phyloP scores from a whole-genome alignment of 2,888 invertebrate genomes.

The Nysson spinosus region DNA sequence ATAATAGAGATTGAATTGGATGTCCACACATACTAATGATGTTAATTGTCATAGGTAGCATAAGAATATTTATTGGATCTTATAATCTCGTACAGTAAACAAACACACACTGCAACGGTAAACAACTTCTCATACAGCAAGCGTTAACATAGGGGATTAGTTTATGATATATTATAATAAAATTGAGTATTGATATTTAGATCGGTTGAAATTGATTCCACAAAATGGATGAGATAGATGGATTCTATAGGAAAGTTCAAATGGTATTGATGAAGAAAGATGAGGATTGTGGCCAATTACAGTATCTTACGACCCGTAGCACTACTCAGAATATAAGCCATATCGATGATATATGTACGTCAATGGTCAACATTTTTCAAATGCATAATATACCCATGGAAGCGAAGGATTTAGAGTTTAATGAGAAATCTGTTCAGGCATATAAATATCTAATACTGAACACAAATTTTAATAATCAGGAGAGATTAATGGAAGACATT shows the following conservation, averaged over 20 bases:
- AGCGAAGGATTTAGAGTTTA: constrained; percentile 13
- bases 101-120: no score
- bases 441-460: constrained; percentile 69
- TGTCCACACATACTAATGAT: no score
- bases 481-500: constrained; percentile 67
- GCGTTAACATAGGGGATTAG: no score
- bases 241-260: constrained; percentile 50
- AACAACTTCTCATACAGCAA: no score
- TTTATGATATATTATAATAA: not conserved
- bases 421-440: constrained; percentile 43
- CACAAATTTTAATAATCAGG: constrained; percentile 66
- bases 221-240: constrained; percentile 13
- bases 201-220: not conserved
- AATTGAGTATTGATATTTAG: not conserved
- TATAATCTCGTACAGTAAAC: no score
- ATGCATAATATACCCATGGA: constrained; percentile 8
- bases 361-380: constrained; percentile 42
- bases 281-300: constrained; percentile 49
- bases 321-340: constrained; percentile 54
- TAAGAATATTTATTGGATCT: no score
- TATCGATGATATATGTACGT: constrained; percentile 53
- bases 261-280: constrained; percentile 55
- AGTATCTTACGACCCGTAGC: constrained; percentile 59
- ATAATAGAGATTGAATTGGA: no score
- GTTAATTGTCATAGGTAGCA: no score